Base-by-base conservation (phyloP, 2,888 invertebrate genomes). In the Lymantria monacha region DNA sequence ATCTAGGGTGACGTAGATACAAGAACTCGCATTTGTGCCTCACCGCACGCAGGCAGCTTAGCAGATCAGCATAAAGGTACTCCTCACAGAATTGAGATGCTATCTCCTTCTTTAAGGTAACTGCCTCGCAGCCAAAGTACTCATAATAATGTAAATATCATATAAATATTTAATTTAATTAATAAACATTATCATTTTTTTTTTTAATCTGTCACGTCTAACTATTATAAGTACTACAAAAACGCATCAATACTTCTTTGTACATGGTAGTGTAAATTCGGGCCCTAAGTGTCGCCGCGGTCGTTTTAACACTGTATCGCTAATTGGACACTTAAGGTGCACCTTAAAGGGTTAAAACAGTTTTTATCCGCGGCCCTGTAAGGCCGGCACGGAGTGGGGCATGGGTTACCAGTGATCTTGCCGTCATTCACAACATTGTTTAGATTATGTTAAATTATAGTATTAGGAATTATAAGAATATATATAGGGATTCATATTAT, bases 321-420 rank as follows among this genome's bases (percentile, higher is more conserved):
- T 91, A 91, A 91, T 91, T 90, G 87, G 81, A 83, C 89, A 86
- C 89, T 89, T 87, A 87, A 81, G 81, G 74, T 66, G 62, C 70
- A 78, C 65, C 70, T 72, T 74, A 74, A 70, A 77, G 81, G 83
- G 79, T 77, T 83, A 82, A 83, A 81, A 79, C 79, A 74, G 78
- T 83, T 87, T 86, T 87, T 87, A 90, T 89, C 88, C 88, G 76
- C 63, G 61, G 71, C 56, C 68, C 72, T 57, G 49, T 63, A 71
- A 48, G 74, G 59, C 73, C 70, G 81, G 79, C 88, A 86, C 84
- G 86, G 51, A 74, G 50, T 51, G 57, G 57, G 41, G 49, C 46
- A 49, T 61, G 63, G 63, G 63, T 67, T 66, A 50, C 50, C 49
- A 70, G 59, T 70, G 71, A 73, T 66, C 56, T 68, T 56, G 62